Evolutionary conservation across 2,797 vertebrate genomes (phyloP), one percentile per base, ranked within the genome.

Genomic region (Oceanodroma leucorhoa): DNA sequence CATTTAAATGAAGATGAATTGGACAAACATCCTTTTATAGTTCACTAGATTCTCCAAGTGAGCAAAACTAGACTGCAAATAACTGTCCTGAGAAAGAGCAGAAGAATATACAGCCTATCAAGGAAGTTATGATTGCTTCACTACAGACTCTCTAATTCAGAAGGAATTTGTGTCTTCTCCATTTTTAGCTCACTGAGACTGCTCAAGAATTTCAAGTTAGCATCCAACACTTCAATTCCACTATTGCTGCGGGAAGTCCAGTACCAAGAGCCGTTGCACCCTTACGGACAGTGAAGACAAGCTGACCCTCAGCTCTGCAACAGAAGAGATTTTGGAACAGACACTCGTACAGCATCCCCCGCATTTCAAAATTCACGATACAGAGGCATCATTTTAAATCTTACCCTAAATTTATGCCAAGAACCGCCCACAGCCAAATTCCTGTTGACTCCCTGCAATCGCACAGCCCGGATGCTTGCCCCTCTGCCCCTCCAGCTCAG

Each of bases 1-100:
- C 78, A 83, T 87, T 87, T 93, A 92, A 96, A 95, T 90, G 82
- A 94, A 84, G 94, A 96, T 82, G 91, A 94, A 93, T 90, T 94
- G 94, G 93, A 84, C 90, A 95, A 95, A 95, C 85, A 92, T 84
- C 60, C 83, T 90, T 91, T 91, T 94, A 71, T 87, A 94, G 80
- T 60, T 96, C 93, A 90, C 91, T 90, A 94, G 77, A 84, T 41
- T 70, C 85, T 90, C 51, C 83, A 83, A 86, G 91, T n/a, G 73
- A 81, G 84, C 87, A 95, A 81, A 94, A 80, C 79, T 45, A 18
- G 5, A 10, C 38, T 69, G 83, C 82, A 87, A 90, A 91, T 60
- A 64, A 57, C 48, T 15, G 57, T 69, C 72, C 71, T 32, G 83
- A 82, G 70, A 48, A 89, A 43, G 85, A 67, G 54, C 81, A 78